These are phyloP conservation scores for Acanthiza pusilla DNA, from an alignment of 2,797 vertebrate genomes.

Conservation along the genomic window DNA sequence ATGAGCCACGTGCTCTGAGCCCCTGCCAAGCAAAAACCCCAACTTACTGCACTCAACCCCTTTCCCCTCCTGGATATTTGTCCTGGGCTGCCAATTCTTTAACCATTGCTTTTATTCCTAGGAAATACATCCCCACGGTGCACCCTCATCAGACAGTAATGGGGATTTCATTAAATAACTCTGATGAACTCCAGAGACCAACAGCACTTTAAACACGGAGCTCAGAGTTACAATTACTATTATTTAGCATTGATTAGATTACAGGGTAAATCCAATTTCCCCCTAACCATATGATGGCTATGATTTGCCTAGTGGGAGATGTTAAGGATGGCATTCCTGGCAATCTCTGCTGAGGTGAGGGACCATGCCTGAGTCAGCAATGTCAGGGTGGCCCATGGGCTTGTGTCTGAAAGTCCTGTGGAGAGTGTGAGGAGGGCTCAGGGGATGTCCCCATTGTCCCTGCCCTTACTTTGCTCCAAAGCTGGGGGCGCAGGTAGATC, in stretches of 20 bases:
- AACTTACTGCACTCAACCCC: neutral
- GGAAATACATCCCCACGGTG: neutral
- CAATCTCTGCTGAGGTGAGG: neutral
- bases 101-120: neutral
- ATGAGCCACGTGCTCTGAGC: neutral
- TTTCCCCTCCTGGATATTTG: neutral
- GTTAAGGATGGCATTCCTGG: neutral
- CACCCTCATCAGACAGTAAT: conserved; percentile 47
- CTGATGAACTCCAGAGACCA: conserved; percentile 43
- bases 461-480: neutral
- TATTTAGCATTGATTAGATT: conserved; percentile 70
- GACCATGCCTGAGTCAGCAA: neutral
- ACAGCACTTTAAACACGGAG: conserved; percentile 52
- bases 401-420: neutral
- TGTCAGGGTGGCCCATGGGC: neutral
- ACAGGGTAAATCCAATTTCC: conserved; percentile 59
- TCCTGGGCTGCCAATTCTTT: neutral
- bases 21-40: neutral
- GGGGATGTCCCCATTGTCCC: neutral
- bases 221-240: conserved; percentile 42
- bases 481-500: neutral
- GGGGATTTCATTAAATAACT: conserved; percentile 68
- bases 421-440: neutral
- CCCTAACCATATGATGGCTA: neutral
- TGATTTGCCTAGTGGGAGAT: conserved; percentile 1